Conservation (phyloP, 2,888 invertebrate genomes). For the Parasteatoda lunata region DNA sequence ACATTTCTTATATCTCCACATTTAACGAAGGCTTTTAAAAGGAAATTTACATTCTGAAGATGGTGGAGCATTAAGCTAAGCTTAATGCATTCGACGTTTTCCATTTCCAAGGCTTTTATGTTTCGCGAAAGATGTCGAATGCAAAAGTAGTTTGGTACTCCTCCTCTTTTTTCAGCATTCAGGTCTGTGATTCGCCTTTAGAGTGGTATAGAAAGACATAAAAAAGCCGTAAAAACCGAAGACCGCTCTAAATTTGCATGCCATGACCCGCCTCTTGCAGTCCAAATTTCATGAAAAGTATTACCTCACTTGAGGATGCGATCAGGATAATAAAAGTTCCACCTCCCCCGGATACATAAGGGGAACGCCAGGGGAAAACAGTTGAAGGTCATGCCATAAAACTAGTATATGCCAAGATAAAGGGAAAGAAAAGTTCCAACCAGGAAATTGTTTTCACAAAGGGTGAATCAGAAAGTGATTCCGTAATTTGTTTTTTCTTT, state of each 20-base stretch:
- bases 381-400: slow-evolving; percentile 55
- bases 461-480: slow-evolving; percentile 17
- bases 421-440: slow-evolving; percentile 13
- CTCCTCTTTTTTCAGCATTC: slow-evolving; percentile 46
- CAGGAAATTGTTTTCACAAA: slow-evolving; percentile 55
- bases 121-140: slow-evolving; percentile 33
- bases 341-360: slow-evolving; percentile 28
- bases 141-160: slow-evolving; percentile 31
- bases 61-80: not conserved
- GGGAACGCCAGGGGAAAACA: slow-evolving; percentile 22
- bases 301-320: slow-evolving; percentile 17
- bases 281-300: slow-evolving; percentile 55
- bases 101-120: slow-evolving; percentile 2
- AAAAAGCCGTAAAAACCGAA: slow-evolving; percentile 53
- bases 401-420: slow-evolving; percentile 46
- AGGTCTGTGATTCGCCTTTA: slow-evolving; percentile 35
- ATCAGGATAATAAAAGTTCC: slow-evolving; percentile 24
- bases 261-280: slow-evolving; percentile 34
- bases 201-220: slow-evolving; percentile 26
- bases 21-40: not conserved
- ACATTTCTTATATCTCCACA: too few species aligned
- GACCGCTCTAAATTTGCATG: slow-evolving; percentile 58
- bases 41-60: slow-evolving; percentile 30
- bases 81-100: not conserved
- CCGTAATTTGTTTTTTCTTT: not conserved